Base-by-base conservation (phyloP, 1,140 invertebrate species). In the Bombus pascuorum region DNA sequence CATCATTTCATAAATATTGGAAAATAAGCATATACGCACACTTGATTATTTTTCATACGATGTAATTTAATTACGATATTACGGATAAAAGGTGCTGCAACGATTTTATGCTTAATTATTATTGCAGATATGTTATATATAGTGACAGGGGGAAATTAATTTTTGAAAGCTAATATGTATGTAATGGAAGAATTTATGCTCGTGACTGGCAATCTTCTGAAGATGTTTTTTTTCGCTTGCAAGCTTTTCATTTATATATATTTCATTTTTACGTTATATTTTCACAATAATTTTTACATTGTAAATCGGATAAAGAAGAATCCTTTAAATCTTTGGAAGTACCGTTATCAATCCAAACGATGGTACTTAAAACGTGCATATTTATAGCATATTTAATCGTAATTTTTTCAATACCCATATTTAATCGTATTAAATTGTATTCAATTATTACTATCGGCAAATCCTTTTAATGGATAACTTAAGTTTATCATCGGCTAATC, bases 21-120 rank as follows among this genome's bases (percentile, higher is more conserved):
- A n/a, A 28, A 62, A 62, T 62, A 62, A 28, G 59, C 28, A 13
- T 62, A 22, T 13, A 22, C 59, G 28, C 28, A 13, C 59, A 13
- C 28, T 62, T 62, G 59, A 62, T 62, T 62, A 62, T 62, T 62
- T 62, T 62, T 62, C 59, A 62, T 62, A 62, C 59, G 59, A n/a
- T 62, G 59, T 62, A 62, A 62, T 62, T 62, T 62, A 62, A 62
- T 62, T 62, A 62, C 59, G 59, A 62, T 13, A 62, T 62, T n/a
- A 28, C 59, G 10, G 10, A n/a, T n/a, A 12, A n/a, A n/a, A 62
- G 59, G 59, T n/a, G 3, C 59, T 62, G 59, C 59, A 13, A 62
- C 59, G 59, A 62, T 62, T 62, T 62, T n/a, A 62, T n/a, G 59
- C 59, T 62, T 62, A n/a, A 62, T 62, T 62, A 62, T 62, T n/a